Evolutionary conservation across 2,797 vertebrate genomes (phyloP), one percentile per base, ranked within the genome.

Genomic region (Halcyon leucocephala): DNA sequence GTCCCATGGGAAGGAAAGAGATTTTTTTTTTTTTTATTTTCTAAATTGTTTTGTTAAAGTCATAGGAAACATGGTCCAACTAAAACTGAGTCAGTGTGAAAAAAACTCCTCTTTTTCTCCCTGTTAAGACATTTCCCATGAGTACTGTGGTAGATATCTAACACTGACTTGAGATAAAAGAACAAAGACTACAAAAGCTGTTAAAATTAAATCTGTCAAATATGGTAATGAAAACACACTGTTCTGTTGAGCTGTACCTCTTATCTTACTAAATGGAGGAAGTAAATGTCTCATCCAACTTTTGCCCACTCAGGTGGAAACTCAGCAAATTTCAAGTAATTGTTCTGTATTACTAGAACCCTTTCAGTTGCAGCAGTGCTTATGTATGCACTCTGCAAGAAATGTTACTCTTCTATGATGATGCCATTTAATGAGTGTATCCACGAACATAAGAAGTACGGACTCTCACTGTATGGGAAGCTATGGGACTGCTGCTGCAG

Each of bases 111-210:
- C 17, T 35, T 89, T 74, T 83, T 82, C 48, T 93, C n/a, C 10
- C 42, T 3, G 1, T 48, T 66, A 64, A 93, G 78, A 52, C 33
- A 25, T 73, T 95, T 93, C 64, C 51, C 57, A 13, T 93, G 90
- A 91, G 67, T 29, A 28, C 81, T 82, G 52, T 79, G 72, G 44
- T 70, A 66, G 65, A 42, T 90, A 67, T n/a, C 67, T 94, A 90
- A 77, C 51, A 49, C 42, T 84, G 64, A 84, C 25, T 58, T 46
- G 51, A 94, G 71, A 92, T 93, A 86, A 93, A 91, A 96, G 81
- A 92, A 92, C 81, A 92, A 84, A 90, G 92, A 73, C 89, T 46
- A 66, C 71, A 96, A 94, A 90, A 90, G 78, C 92, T 89, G 90
- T 92, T 96, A 85, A 95, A 94, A 93, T 79, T 66, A 93, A 86